A percentile compares a stretch with the other conserved stretches of the same genome.
These are phyloP conservation scores for Cotesia chilonis DNA, from an alignment of 1,140 invertebrate genomes.

Conservation along the genomic window DNA sequence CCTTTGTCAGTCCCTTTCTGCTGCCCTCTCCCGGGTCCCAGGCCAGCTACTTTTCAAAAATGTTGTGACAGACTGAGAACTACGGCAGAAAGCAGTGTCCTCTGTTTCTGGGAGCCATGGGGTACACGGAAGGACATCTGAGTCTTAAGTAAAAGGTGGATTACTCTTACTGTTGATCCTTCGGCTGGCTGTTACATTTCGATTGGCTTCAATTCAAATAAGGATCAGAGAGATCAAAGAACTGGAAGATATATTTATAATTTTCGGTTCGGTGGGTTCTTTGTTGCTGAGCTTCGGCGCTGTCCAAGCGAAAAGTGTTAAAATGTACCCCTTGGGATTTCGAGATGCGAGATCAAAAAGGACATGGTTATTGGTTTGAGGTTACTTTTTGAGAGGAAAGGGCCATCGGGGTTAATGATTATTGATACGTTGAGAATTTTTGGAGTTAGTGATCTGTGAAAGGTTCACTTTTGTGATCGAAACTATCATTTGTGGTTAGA, in stretches of 20 bases:
- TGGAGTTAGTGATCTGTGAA: no score
- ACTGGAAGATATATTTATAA: no score
- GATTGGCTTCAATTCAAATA: no score
- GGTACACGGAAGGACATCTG: constrained; percentile 49
- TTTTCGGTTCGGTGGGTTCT: not conserved
- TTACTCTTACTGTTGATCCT: no score
- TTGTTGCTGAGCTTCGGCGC: not conserved
- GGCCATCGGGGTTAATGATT: no score
- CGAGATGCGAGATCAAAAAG: not conserved
- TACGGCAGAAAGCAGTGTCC: constrained; percentile 52
- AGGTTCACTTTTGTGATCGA: no score
- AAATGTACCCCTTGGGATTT: constrained; percentile 22
- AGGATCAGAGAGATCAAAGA: no score
- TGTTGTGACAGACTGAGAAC: constrained; percentile 61
- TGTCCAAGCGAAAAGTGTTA: constrained; percentile 28
- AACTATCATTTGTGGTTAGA: no score
- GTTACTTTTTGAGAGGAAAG: no score
- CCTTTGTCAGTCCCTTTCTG: constrained; percentile 60
- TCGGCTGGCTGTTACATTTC: no score
- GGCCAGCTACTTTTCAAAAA: constrained; percentile 55
- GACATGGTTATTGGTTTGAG: no score
- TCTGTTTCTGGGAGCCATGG: constrained; percentile 50
- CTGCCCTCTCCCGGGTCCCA: constrained; percentile 55
- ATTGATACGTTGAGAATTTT: no score
- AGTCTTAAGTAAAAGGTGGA: constrained; percentile 50